phyloP scores from a whole-genome alignment of 2,888 invertebrate genomes.

The Serripes groenlandicus region DNA sequence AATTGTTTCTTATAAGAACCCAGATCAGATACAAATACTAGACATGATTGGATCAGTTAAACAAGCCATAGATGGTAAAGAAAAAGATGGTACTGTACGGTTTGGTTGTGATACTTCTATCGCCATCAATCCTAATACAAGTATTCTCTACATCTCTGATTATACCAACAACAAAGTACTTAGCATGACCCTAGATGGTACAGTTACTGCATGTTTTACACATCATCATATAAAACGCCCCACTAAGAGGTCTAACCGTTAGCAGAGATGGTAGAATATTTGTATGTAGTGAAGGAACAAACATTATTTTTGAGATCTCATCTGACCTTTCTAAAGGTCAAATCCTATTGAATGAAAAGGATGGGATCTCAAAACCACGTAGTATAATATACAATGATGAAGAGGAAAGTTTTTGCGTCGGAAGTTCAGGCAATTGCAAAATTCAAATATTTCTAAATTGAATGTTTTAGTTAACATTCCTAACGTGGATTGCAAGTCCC shows the following conservation, averaged over 20 bases:
- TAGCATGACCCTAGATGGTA: background rate
- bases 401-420: background rate
- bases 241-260: background rate
- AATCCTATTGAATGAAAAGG: background rate
- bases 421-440: background rate
- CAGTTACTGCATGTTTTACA: background rate
- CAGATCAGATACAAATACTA: background rate
- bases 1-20: background rate
- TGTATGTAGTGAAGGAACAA: background rate
- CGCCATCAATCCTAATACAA: background rate
- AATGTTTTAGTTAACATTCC: too few relatives aligned
- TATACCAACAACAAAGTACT: background rate
- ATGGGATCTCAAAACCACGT: background rate
- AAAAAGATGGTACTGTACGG: background rate
- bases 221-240: background rate
- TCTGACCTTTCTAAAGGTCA: background rate
- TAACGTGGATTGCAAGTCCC: background rate
- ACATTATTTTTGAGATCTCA: background rate
- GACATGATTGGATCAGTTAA: background rate
- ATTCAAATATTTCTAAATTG: background rate
- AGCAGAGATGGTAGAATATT: constrained; percentile 11
- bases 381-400: background rate
- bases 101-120: background rate
- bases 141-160: background rate
- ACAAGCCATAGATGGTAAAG: background rate